A percentile compares a stretch with the other conserved stretches of the same genome.
Evolutionary conservation across 2,888 invertebrate genomes (phyloP).

Genomic region (Brachyptera risi): DNA sequence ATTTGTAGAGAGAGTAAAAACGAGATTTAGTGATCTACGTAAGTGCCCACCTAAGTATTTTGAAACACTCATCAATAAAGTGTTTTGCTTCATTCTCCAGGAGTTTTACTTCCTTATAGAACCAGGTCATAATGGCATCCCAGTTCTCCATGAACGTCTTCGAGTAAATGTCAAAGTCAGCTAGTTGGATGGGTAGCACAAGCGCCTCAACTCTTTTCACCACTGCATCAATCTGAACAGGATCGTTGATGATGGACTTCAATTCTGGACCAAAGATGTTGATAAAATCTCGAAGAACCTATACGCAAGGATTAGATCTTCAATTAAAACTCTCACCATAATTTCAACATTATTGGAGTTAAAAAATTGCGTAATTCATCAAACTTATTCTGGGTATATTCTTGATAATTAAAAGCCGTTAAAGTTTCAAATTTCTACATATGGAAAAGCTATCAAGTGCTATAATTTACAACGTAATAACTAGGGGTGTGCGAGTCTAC

Average conservation of each 20-base stretch:
- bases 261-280: conserved; percentile 85
- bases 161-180: conserved; percentile 80
- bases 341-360: too few species aligned
- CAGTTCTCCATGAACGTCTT: conserved; percentile 78
- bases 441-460: too few species aligned
- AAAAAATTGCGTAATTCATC: neutral
- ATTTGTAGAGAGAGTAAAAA: too few species aligned
- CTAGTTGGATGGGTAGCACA: conserved; percentile 66
- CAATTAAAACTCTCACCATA: too few species aligned
- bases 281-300: conserved; percentile 81
- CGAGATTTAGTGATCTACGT: too few species aligned
- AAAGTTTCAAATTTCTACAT: too few species aligned
- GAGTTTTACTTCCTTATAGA: conserved; percentile 66
- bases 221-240: conserved; percentile 80
- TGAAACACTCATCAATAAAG: conserved; percentile 84
- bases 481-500: too few species aligned
- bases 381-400: too few species aligned
- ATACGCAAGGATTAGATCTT: too few species aligned
- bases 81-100: conserved; percentile 78
- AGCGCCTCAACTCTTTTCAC: conserved; percentile 74
- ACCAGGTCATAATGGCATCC: conserved; percentile 75
- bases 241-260: conserved; percentile 82
- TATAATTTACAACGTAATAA: too few species aligned
- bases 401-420: too few species aligned
- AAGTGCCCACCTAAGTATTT: conserved; percentile 60